Percentiles rank a stretch among this genome's conserved stretches.
These are phyloP conservation scores for Phyllopteryx taeniolatus DNA, from an alignment of 2,113 vertebrate species.

Conservation along the genomic window DNA sequence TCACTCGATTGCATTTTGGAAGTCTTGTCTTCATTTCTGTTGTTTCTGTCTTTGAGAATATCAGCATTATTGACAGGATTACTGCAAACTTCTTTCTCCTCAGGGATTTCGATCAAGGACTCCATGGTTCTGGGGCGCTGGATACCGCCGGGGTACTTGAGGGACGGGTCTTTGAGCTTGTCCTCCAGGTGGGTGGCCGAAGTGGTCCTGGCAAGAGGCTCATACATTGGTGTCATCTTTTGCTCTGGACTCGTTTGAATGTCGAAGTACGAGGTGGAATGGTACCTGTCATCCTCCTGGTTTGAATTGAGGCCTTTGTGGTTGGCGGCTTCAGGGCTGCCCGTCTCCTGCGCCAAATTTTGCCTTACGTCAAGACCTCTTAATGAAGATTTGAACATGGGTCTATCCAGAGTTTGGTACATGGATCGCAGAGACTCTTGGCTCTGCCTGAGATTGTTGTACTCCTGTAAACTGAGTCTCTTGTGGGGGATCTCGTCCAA, in stretches of 20 bases:
- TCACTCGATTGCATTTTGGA: not conserved
- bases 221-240: constrained; percentile 3
- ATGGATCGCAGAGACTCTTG: constrained; percentile 57
- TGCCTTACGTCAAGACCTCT: constrained; percentile 68
- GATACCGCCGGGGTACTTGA: constrained; percentile 71
- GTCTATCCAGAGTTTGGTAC: constrained; percentile 58
- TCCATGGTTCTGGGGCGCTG: constrained; percentile 79
- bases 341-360: constrained; percentile 68
- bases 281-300: constrained; percentile 48
- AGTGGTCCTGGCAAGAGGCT: constrained; percentile 64
- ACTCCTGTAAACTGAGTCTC: constrained; percentile 60
- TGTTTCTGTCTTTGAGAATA: not conserved
- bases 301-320: constrained; percentile 64
- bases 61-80: constrained; percentile 69
- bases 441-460: constrained; percentile 54
- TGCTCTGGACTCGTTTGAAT: constrained; percentile 47
- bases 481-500: constrained; percentile 61
- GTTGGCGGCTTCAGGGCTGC: constrained; percentile 52
- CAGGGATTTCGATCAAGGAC: constrained; percentile 82
- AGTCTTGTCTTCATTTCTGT: not conserved
- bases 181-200: constrained; percentile 72
- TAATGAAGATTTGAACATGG: constrained; percentile 14
- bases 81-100: constrained; percentile 82
- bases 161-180: constrained; percentile 64
- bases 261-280: constrained; percentile 50